These are phyloP conservation scores for Drosophila willistoni DNA, from an alignment of 1,140 invertebrate species.

Conservation along the genomic window DNA sequence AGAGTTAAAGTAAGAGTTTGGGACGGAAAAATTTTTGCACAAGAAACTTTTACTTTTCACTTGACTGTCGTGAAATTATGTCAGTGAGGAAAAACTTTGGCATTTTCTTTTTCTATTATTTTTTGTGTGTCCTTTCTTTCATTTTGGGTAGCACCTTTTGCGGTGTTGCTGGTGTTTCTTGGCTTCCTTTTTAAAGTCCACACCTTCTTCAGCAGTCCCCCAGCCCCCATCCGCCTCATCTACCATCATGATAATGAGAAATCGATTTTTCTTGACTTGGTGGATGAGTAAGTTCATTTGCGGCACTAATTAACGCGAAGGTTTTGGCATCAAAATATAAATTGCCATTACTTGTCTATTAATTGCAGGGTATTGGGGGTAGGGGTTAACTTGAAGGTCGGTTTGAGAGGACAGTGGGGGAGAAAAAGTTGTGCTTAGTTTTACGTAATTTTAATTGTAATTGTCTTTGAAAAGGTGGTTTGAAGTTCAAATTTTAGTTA, in stretches of 20 bases:
- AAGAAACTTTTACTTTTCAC: conserved; percentile 54
- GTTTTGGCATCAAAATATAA: conserved; percentile 50
- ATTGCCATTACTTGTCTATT: conserved; percentile 75
- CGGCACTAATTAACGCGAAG: conserved; percentile 66
- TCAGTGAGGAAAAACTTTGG: conserved; percentile 48
- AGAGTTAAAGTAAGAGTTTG: conserved; percentile 43
- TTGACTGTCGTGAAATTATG: conserved; percentile 41
- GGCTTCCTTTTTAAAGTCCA: not conserved
- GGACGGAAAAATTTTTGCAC: conserved; percentile 32
- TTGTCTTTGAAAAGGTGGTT: conserved; percentile 42
- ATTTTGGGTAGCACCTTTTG: not conserved
- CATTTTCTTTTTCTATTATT: not conserved
- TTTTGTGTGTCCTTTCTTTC: not conserved
- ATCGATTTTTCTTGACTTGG: conserved; percentile 3
- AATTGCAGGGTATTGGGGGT: conserved; percentile 36
- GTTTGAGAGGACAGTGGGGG: not conserved
- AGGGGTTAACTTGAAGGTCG: not conserved
- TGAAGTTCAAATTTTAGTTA: conserved; percentile 17
- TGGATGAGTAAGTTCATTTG: conserved; percentile 56
- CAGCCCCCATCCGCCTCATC: not conserved
- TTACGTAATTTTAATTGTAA: conserved; percentile 49
- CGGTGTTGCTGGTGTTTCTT: conserved; percentile 2
- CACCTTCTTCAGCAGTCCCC: not conserved
- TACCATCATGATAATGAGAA: conserved; percentile 1
- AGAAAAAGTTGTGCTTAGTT: too few relatives aligned